Conservation (phyloP, 2,888 invertebrate species). For the Toxonevra muliebris region DNA sequence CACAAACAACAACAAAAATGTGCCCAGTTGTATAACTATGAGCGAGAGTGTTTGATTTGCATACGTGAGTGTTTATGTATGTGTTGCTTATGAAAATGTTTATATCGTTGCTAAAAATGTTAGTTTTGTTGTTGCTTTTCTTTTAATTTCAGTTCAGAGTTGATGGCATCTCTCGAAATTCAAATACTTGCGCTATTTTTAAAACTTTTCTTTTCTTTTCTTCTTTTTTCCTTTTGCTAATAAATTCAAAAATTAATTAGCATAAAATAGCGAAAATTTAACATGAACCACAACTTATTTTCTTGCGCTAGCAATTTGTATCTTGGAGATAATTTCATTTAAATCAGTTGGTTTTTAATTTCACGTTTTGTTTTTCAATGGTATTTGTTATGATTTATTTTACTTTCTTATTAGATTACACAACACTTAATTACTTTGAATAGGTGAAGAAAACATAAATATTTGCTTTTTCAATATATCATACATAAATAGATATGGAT, state of each 20-base stretch:
- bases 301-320: no score
- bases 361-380: no score
- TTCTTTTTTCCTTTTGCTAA: neutral
- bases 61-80: neutral
- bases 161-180: neutral
- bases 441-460: no score
- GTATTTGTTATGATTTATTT: neutral
- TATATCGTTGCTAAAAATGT: neutral
- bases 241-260: no score
- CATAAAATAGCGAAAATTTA: no score
- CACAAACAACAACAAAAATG: no score
- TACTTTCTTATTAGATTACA: conserved; percentile 51
- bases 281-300: no score
- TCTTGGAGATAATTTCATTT: no score
- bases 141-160: neutral
- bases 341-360: no score
- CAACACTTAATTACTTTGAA: conserved; percentile 44
- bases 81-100: neutral
- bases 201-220: neutral
- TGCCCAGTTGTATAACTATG: neutral
- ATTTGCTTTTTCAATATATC: no score
- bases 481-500: no score
- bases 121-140: no score
- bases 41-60: neutral
- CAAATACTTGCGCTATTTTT: neutral